Base-by-base conservation (phyloP, 2,113 vertebrate genomes). In the Pleuronectes platessa region DNA sequence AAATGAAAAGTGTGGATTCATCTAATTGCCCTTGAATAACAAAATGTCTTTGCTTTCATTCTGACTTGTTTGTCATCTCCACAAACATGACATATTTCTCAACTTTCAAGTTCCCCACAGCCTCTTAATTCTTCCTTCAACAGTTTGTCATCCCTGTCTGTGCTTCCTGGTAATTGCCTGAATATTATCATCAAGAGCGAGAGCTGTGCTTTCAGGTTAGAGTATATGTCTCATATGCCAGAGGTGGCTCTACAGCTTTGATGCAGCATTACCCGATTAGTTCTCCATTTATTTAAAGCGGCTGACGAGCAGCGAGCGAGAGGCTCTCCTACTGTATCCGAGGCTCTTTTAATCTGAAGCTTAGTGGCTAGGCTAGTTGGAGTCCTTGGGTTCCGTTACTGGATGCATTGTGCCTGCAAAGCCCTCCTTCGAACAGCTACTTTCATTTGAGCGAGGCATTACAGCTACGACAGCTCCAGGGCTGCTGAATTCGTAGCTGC, bases 101-200 rank as follows among this genome's bases (percentile, higher is more conserved):
- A 7, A 14, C 42, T 56, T 62, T 51, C 31, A 18, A 60, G 58
- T n/a, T 70, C 63, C 12, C 17, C 9, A 9, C 20, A 76, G 61
- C 0, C 65, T 73, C 42, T 68, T 13, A 63, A 26, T 64, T 55
- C 45, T 72, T 15, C 51, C 8, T 74, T 73, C 21, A 37, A 51
- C 4, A 42, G 8, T 49, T 26, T 70, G 64, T 59, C 82, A 54
- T 26, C 13, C 12, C 18, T 35, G 24, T 68, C 63, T 68, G 68
- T 35, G 10, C 18, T 23, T 3, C 42, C 4, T 18, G 45, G 61
- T 63, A 84, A 79, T 49, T 67, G 59, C 53, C 42, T 64, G 51
- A 67, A 26, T 73, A 51, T 71, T 85, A 17, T 81, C 74, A 58
- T 62, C 26, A 23, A 69, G 74, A 35, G n/a, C 12, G 21, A 5